Evolutionary conservation across 1,140 invertebrate genomes (phyloP).

Genomic region (Gonioctena quinquepunctata): DNA sequence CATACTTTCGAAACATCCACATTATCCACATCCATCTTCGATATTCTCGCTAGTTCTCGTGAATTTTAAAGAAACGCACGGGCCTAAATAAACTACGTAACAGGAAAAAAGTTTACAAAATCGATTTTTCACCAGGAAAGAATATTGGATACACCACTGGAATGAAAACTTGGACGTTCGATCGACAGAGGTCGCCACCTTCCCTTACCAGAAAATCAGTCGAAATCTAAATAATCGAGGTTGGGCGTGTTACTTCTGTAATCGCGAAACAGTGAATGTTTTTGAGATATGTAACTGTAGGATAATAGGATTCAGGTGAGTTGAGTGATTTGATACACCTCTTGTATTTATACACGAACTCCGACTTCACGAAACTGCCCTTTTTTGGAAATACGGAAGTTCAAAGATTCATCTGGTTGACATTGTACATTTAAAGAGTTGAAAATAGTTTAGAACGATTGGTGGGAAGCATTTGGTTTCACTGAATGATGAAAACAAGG

Average conservation of each 20-base stretch:
- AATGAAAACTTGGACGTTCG: background rate
- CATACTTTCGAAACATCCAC: no score
- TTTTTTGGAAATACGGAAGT: conserved; percentile 20
- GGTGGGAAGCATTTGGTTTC: no score
- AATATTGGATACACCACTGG: conserved; percentile 6
- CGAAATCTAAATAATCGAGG: conserved; percentile 24
- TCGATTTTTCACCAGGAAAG: no score
- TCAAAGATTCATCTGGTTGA: conserved; percentile 21
- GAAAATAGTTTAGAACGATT: no score
- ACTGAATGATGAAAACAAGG: no score
- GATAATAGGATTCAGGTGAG: conserved; percentile 25
- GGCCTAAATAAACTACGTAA: no score
- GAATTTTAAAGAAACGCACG: no score
- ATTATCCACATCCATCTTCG: no score
- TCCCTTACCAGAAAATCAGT: conserved; percentile 23
- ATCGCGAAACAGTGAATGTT: conserved; percentile 30
- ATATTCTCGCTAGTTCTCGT: no score
- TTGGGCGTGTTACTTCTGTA: conserved; percentile 32
- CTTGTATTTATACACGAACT: background rate
- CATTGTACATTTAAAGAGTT: conserved; percentile 8
- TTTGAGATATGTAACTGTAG: conserved; percentile 35
- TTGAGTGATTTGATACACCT: conserved; percentile 6
- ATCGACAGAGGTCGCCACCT: conserved; percentile 10
- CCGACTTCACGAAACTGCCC: conserved; percentile 19
- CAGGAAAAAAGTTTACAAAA: no score